phyloP scores from a whole-genome alignment of 2,797 vertebrate species.

The Dendrocincla fuliginosa region DNA sequence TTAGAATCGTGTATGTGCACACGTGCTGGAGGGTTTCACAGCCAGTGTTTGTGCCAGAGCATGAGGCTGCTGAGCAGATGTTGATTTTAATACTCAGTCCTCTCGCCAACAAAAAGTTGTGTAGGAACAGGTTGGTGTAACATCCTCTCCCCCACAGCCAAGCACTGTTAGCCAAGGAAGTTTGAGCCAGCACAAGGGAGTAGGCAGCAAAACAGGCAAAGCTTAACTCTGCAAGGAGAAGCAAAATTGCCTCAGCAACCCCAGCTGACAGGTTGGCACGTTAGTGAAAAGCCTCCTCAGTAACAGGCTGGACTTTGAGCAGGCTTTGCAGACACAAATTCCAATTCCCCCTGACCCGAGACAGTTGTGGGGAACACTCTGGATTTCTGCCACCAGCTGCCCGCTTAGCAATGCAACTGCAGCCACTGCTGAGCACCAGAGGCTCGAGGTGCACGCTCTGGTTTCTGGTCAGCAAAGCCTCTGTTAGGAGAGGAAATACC shows the following conservation, averaged over 20 bases:
- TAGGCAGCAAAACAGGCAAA: constrained; percentile 11
- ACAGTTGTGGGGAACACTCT: background rate
- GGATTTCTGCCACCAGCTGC: background rate
- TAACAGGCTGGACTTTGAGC: constrained; percentile 30
- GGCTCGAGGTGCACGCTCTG: rapidly evolving
- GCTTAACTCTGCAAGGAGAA: constrained; percentile 14
- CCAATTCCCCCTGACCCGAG: background rate
- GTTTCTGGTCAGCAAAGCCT: background rate
- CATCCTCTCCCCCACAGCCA: background rate
- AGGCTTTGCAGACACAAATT: constrained; percentile 33
- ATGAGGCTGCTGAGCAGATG: background rate
- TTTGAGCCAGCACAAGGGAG: background rate
- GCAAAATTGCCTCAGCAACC: background rate
- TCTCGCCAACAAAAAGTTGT: background rate
- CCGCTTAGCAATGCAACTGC: background rate
- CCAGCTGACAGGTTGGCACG: background rate
- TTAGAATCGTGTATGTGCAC: background rate
- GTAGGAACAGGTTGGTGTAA: constrained; percentile 26
- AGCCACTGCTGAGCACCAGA: background rate
- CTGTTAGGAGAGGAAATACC: background rate
- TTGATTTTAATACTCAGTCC: constrained; percentile 7
- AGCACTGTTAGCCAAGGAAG: background rate
- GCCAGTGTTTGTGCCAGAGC: background rate
- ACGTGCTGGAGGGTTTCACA: background rate
- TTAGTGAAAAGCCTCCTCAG: background rate